Base-by-base conservation (phyloP, 2,797 vertebrate genomes). In the Morelia viridis region DNA sequence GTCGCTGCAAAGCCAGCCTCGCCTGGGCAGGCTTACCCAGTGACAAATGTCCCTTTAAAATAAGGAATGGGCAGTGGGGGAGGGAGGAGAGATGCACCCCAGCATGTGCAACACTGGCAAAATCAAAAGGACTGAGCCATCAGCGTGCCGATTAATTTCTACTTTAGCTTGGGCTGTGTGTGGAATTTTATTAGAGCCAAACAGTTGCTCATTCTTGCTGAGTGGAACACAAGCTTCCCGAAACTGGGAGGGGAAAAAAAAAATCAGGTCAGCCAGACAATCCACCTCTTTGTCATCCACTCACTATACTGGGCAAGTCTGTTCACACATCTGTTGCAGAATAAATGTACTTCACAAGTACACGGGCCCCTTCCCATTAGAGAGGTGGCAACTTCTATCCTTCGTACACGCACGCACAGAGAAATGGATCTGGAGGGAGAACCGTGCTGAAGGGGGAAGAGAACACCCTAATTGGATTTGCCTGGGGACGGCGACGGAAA, bases 161-260 rank as follows among this genome's bases (percentile, higher is more conserved):
- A 87, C 84, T 87, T 22, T 7, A 64, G 19, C 83, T 85, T 10
- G 5, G n/a, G 46, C 58, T 92, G 85, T 83, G 92, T 65, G 58
- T 12, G 22, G 61, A 89, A 61, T 80, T 46, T 58, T 90, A 68
- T 90, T 60, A 62, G 85, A 90, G 92, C 85, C 50, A 64, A 92
- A 92, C 92, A 92, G 92, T 92, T 35, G 68, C 46, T 46, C 89
- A 90, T 92, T 92, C 92, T 92, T 92, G 68, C 92, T 31, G 85
- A 86, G 46, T 28, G 31, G 92, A 90, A 92, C 92, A 84, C 68
- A 92, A 62, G 89, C 85, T 92, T 92, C 92, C 92, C 85, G 12
- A 92, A 92, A 64, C 85, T n/a, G 68, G 62, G n/a, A 57, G 46
- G 17, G 11, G 58, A 8, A 0, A 17, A 12, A 26, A 12, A n/a